phyloP scores from a whole-genome alignment of 35 echinoderm and acorn worm species.

The Apostichopus japonicus region DNA sequence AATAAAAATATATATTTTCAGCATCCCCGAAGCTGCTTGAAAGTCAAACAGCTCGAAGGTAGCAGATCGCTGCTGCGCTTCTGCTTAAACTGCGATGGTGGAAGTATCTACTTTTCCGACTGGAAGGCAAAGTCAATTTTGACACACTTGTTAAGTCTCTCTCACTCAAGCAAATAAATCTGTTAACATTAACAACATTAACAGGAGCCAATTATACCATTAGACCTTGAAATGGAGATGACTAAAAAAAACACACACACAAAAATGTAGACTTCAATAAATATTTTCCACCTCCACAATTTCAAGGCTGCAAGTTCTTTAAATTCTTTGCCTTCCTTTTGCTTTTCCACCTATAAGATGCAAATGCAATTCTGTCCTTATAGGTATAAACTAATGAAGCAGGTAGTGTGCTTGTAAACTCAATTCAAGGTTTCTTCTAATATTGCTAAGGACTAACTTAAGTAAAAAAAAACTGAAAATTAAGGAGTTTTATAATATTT shows the following conservation, averaged over 20 bases:
- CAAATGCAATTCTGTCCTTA: constrained; percentile 42
- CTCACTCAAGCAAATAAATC: constrained; percentile 32
- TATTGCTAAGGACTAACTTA: background rate
- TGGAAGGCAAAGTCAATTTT: constrained; percentile 4
- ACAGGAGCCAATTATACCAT: constrained; percentile 8
- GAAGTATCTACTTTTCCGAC: constrained; percentile 1
- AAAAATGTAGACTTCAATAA: background rate
- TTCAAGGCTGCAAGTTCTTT: constrained; percentile 22
- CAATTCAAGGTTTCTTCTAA: constrained; percentile 16
- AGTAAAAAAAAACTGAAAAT: constrained; percentile 4
- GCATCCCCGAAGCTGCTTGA: background rate
- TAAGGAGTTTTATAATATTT: background rate
- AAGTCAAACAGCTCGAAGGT: background rate
- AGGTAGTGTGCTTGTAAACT: constrained; percentile 14
- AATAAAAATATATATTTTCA: background rate
- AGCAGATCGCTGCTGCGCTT: background rate
- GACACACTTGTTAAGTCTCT: constrained; percentile 35
- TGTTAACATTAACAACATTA: constrained; percentile 30
- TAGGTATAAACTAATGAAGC: constrained; percentile 35
- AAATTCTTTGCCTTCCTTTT: background rate
- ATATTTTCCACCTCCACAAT: background rate
- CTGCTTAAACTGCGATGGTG: too few species aligned
- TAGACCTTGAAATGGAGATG: constrained; percentile 26
- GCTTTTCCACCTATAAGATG: constrained; percentile 6
- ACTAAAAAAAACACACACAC: too few species aligned